Conservation (phyloP, 2,888 invertebrate species). For the Drosophila paramelanica region DNA sequence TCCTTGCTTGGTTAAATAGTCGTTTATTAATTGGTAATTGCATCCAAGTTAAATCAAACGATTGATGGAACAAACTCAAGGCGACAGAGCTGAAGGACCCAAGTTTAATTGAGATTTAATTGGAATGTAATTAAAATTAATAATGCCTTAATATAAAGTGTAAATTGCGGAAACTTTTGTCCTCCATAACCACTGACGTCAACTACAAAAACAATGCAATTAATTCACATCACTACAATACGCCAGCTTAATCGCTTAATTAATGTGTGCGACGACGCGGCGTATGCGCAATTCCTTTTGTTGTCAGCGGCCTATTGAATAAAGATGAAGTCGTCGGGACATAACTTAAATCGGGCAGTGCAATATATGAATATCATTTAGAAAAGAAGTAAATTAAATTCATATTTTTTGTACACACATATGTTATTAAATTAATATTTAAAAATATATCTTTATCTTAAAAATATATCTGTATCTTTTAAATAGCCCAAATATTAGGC, state of each 20-base stretch:
- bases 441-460: too few relatives aligned
- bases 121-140: constrained; percentile 76
- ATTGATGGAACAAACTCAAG: constrained; percentile 3
- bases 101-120: constrained; percentile 69
- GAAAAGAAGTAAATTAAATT: too few relatives aligned
- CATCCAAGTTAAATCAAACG: constrained; percentile 39
- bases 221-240: constrained; percentile 20
- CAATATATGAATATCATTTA: not conserved
- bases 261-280: constrained; percentile 9
- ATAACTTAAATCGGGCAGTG: not conserved
- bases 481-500: not conserved
- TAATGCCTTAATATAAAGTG: constrained; percentile 53
- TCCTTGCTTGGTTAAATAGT: constrained; percentile 24
- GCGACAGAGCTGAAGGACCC: constrained; percentile 35
- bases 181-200: constrained; percentile 6
- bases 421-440: too few relatives aligned
- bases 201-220: constrained; percentile 29
- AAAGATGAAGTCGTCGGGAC: not conserved
- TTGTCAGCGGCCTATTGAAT: not conserved
- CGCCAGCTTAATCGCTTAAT: constrained; percentile 33
- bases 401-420: too few relatives aligned
- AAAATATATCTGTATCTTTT: too few relatives aligned
- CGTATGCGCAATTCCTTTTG: constrained; percentile 33
- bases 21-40: constrained; percentile 58
- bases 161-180: constrained; percentile 47